Evolutionary conservation across 2,888 invertebrate species (phyloP).

Genomic region (Incurvaria masculella): DNA sequence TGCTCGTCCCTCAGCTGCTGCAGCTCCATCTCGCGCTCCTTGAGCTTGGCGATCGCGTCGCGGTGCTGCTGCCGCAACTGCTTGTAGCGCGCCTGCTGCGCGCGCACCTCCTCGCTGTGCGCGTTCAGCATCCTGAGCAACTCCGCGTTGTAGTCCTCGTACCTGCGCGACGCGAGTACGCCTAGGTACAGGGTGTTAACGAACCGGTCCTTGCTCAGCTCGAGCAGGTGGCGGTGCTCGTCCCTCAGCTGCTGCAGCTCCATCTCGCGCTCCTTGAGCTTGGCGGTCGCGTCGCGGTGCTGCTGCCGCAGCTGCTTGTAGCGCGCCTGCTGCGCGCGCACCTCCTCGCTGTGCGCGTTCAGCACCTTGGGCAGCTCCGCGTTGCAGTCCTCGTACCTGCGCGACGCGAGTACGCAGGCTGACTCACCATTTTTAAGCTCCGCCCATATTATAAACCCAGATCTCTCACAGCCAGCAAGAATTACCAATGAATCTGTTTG

Average conservation of each 20-base stretch:
- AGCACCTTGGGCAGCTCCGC: conserved; percentile 75
- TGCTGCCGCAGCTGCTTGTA: conserved; percentile 64
- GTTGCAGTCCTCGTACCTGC: conserved; percentile 70
- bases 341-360: conserved; percentile 75
- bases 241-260: conserved; percentile 63
- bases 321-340: conserved; percentile 66
- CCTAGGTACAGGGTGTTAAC: too few relatives aligned
- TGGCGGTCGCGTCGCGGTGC: conserved; percentile 60
- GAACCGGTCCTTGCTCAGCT: conserved; percentile 70
- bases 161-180: too few relatives aligned
- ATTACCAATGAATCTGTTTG: too few relatives aligned
- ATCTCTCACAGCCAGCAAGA: too few relatives aligned
- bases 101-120: conserved; percentile 73
- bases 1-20: conserved; percentile 65
- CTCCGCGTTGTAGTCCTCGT: conserved; percentile 76
- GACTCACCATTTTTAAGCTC: too few relatives aligned
- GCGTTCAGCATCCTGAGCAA: conserved; percentile 72
- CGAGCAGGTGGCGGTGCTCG: conserved; percentile 67
- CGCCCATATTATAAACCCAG: too few relatives aligned
- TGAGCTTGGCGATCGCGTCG: conserved; percentile 48
- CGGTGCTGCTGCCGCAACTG: too few relatives aligned
- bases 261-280: conserved; percentile 66
- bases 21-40: conserved; percentile 67
- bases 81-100: conserved; percentile 60
- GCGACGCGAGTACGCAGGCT: too few relatives aligned